Base-by-base conservation (phyloP, 53 echinoderm and acorn worm species). In the Echinometra lucunter region DNA sequence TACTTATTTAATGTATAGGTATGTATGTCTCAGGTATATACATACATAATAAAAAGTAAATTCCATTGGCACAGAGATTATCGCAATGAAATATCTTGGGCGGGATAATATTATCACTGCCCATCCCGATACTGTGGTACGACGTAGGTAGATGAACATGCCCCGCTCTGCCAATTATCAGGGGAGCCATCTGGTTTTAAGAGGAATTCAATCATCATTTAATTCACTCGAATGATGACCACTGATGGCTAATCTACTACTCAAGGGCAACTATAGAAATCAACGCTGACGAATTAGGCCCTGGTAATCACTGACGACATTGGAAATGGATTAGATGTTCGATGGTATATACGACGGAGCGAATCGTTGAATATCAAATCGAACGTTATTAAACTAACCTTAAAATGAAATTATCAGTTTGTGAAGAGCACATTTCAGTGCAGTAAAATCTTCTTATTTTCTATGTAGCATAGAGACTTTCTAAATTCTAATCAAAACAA, bases 181-280 rank as follows among this genome's bases (percentile, higher is more conserved):
- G 19, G 21, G 78, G 38, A 23, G 42, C 78, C 78, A 78, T 78
- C 78, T 78, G 78, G 78, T 78, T 40, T 42, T 78, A 38, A 38
- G 38, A 40, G 78, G 78, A 78, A 85, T 85, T 12, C 49, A 85
- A 85, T 85, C 85, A 85, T 6, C 13, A 49, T 49, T 85, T 49
- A 85, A 85, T 85, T 45, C 85, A 25, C 27, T 85, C 49, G 27
- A 85, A 85, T 85, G 85, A 49, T 30, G 85, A 15, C 47, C 49
- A 12, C 49, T 49, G 28, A 8, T 27, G 28, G 45, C 12, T 85
- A 85, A 85, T 85, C 49, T 11, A n/a, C 85, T 85, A 47, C 30
- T 30, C 85, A 85, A 85, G 85, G 85, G n/a, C 49, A 85, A 28
- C n/a, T 2, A 49, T 63, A 63, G 44, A 81, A 81, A 81, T 42